Conservation (phyloP, 2,113 vertebrate species). For the Solenodon paradoxus region DNA sequence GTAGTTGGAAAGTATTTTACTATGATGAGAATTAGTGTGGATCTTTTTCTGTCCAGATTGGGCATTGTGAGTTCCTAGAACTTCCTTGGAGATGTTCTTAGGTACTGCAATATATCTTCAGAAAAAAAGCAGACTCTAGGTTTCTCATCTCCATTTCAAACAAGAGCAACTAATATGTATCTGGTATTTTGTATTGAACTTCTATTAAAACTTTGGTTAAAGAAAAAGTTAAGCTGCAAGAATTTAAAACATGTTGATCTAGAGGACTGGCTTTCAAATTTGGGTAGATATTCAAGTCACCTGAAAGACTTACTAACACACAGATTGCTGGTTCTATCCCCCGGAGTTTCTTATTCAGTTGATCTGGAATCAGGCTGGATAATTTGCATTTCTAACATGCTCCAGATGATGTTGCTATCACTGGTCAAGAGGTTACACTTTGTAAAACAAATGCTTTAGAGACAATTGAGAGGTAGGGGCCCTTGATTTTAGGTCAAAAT, state of each 20-base stretch:
- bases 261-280: background rate
- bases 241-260: background rate
- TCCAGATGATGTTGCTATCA: background rate
- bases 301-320: background rate
- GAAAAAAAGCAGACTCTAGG: background rate
- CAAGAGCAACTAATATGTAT: background rate
- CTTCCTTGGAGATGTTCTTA: background rate
- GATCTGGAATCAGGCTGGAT: background rate
- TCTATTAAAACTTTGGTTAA: background rate
- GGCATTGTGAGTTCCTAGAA: background rate
- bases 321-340: background rate
- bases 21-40: background rate
- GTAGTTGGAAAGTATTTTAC: background rate
- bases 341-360: background rate
- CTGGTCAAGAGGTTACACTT: background rate
- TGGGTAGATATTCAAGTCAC: background rate
- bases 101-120: background rate
- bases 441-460: background rate
- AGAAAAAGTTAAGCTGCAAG: background rate
- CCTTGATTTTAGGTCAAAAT: background rate
- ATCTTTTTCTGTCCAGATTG: background rate
- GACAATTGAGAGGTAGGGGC: background rate
- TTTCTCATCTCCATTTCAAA: background rate
- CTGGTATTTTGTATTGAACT: background rate
- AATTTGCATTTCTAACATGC: background rate